phyloP scores from a whole-genome alignment of 2,888 invertebrate species.

The Cantharis rufa region DNA sequence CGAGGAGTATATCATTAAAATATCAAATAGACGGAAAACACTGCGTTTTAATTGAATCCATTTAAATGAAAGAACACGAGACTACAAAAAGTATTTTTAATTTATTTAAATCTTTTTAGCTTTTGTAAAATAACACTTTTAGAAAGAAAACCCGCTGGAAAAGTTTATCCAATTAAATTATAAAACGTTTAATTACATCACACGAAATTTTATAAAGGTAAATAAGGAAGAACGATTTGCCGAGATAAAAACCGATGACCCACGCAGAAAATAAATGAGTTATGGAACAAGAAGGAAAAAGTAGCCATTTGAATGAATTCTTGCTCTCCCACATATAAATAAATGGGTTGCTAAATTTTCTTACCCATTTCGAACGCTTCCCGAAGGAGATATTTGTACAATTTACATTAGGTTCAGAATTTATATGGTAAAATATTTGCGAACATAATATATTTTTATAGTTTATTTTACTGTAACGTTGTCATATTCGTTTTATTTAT shows the following conservation, averaged over 20 bases:
- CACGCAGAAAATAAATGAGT: background rate
- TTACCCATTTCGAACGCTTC: slow-evolving; percentile 2
- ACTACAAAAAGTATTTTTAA: background rate
- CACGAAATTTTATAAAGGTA: background rate
- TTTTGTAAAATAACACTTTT: background rate
- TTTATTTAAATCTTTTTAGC: background rate
- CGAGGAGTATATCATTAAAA: background rate
- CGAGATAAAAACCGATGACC: background rate
- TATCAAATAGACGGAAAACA: background rate
- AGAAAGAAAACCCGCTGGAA: background rate
- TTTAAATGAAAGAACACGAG: background rate
- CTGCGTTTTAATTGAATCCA: background rate
- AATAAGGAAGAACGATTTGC: background rate
- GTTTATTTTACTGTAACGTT: background rate
- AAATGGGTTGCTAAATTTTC: background rate
- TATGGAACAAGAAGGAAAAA: background rate
- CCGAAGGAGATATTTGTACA: slow-evolving; percentile 6
- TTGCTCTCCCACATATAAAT: background rate
- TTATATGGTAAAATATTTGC: slow-evolving; percentile 1
- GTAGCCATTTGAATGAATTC: background rate
- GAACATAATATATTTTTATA: background rate
- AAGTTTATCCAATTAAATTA: background rate
- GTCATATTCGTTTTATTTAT: background rate
- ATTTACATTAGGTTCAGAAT: background rate
- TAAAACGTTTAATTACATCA: background rate